Conservation (phyloP, 1,140 invertebrate species). For the Dendroctonus valens region DNA sequence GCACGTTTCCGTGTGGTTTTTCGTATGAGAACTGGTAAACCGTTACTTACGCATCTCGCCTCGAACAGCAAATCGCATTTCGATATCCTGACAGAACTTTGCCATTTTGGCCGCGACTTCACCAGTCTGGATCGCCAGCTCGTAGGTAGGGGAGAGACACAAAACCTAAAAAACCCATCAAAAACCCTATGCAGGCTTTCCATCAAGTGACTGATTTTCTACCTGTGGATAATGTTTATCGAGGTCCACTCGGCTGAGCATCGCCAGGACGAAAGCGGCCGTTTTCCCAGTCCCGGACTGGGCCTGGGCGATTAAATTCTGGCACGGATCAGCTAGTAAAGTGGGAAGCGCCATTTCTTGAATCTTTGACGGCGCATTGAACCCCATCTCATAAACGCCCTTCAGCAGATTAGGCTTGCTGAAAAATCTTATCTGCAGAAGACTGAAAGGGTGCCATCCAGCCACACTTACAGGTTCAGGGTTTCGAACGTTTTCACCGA, state of each 20-base stretch:
- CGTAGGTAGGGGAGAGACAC: conserved; percentile 95
- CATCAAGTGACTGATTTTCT: conserved; percentile 5
- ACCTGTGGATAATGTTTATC: conserved; percentile 82
- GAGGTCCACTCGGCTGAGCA: conserved; percentile 90
- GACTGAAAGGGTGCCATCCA: conserved; percentile 9
- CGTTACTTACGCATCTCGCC: conserved; percentile 77
- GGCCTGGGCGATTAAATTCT: conserved; percentile 98
- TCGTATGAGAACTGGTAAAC: background rate
- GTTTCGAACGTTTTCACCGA: conserved; percentile 95
- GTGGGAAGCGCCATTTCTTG: conserved; percentile 95
- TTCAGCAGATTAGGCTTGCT: conserved; percentile 86
- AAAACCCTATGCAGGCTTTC: background rate
- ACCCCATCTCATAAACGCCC: conserved; percentile 95
- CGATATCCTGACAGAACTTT: conserved; percentile 85
- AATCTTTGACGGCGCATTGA: conserved; percentile 96
- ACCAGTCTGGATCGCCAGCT: conserved; percentile 95
- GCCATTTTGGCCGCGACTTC: conserved; percentile 94
- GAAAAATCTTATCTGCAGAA: conserved; percentile 32
- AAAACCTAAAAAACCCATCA: conserved; percentile 63
- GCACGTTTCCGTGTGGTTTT: too few species aligned
- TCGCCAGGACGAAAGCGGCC: conserved; percentile 95
- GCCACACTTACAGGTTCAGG: conserved; percentile 73
- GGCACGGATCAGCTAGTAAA: conserved; percentile 88
- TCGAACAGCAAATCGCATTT: conserved; percentile 87
- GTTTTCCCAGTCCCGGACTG: conserved; percentile 99